Percentiles rank a stretch among this genome's conserved stretches.
Evolutionary conservation across 2,113 vertebrate species (phyloP).

Genomic region (Ptyas mucosa): DNA sequence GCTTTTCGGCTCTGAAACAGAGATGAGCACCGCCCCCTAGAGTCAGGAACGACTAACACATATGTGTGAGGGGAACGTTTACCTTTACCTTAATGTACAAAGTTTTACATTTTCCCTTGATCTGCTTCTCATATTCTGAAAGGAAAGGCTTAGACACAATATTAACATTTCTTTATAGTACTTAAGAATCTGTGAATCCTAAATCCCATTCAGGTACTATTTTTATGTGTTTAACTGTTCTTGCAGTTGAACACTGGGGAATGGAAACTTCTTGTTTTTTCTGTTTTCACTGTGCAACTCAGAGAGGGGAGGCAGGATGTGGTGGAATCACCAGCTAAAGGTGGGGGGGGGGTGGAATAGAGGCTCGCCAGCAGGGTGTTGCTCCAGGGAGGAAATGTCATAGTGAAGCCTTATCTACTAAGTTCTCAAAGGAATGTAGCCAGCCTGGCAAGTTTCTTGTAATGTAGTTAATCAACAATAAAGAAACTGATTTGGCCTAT

Average conservation of each 20-base stretch:
- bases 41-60: too few relatives aligned
- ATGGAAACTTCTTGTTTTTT: neutral
- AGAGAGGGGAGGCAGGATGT: neutral
- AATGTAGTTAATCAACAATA: neutral
- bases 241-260: neutral
- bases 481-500: neutral
- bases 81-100: neutral
- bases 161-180: constrained; percentile 12
- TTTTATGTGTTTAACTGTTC: neutral
- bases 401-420: neutral
- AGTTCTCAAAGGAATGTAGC: neutral
- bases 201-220: neutral
- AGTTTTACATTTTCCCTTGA: neutral
- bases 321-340: neutral
- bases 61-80: too few relatives aligned
- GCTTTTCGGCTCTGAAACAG: too few relatives aligned
- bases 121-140: constrained; percentile 28
- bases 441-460: neutral
- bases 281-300: neutral
- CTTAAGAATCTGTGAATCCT: neutral
- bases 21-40: too few relatives aligned
- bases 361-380: neutral
- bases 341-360: neutral
- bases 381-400: neutral
- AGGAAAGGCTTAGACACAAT: neutral